Base-by-base conservation (phyloP, 2,797 vertebrate genomes). In the Dipus sagitta region DNA sequence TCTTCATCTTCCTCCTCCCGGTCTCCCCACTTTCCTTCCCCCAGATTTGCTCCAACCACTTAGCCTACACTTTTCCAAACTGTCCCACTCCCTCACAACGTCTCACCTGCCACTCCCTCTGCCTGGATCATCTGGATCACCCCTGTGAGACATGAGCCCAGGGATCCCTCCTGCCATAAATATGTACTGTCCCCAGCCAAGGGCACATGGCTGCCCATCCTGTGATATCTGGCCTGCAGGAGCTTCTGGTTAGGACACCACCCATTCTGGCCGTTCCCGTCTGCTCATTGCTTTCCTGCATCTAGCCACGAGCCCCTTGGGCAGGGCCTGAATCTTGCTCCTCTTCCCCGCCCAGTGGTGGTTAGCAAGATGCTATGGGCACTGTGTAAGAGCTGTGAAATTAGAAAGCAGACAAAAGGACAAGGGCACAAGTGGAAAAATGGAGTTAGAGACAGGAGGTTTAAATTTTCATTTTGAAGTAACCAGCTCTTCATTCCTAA, bases 381-480 rank as follows among this genome's bases (percentile, higher is more conserved):
- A 42, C 21, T 30, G 23, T 85, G 30, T 62, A 81, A 86, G 91
- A 71, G 62, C 52, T 72, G 34, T 85, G 64, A 58, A 68, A 89
- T 78, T 75, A 88, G 38, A 92, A 95, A 75, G 47, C 47, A 6
- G 23, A 20, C 34, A 30, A 75, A 72, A 79, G 78, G 80, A 92
- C 42, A 81, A 82, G 23, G 15, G 2, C 23, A 20, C 64, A 58
- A 86, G 47, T 38, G 38, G 79, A 83, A 68, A 94, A 88, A 84
- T 14, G 58, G 42, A 68, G 75, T 58, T 5, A 20, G 67, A 91
- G 74, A 87, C 18, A 64, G 68, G 65, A 91, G 75, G 72, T 23
- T 87, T 83, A 62, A 58, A 75, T 81, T 94, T 96, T 92, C 91
- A 89, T 71, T 92, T 94, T 86, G 89, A 95, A 96, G 93, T 42